These are phyloP conservation scores for Tuta absoluta DNA, from an alignment of 2,888 invertebrate genomes.

Conservation along the genomic window DNA sequence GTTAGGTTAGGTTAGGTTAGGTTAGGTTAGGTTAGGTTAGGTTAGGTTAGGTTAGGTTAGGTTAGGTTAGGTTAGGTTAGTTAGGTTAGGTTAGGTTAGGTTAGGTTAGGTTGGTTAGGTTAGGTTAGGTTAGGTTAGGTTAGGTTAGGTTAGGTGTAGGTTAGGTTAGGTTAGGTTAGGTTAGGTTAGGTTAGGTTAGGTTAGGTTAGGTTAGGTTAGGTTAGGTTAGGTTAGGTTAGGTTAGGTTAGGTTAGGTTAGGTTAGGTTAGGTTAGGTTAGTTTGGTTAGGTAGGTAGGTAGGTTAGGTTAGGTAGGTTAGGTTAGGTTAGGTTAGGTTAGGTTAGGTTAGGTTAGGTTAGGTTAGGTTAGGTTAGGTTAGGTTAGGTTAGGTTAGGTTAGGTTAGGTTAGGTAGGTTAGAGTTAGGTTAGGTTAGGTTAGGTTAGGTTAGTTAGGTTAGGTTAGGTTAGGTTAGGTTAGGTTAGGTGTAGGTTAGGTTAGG, in stretches of 20 bases:
- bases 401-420: slow-evolving; percentile 26
- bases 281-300: too few relatives aligned
- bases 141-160: slow-evolving; percentile 33
- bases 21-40: slow-evolving; percentile 30
- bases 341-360: slow-evolving; percentile 30
- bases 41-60: slow-evolving; percentile 31
- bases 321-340: slow-evolving; percentile 32
- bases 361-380: slow-evolving; percentile 30
- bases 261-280: slow-evolving; percentile 29
- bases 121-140: slow-evolving; percentile 31
- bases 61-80: slow-evolving; percentile 31
- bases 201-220: slow-evolving; percentile 35
- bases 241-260: slow-evolving; percentile 35
- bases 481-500: slow-evolving; percentile 30
- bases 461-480: slow-evolving; percentile 30
- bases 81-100: too few relatives aligned
- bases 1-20: slow-evolving; percentile 27
- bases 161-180: slow-evolving; percentile 35
- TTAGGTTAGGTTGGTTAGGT: slow-evolving; percentile 30
- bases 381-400: slow-evolving; percentile 22
- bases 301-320: too few relatives aligned
- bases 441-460: slow-evolving; percentile 30
- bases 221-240: slow-evolving; percentile 36
- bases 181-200: slow-evolving; percentile 36
- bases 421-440: slow-evolving; percentile 29